Base-by-base conservation (phyloP, 1,140 invertebrate species). In the Chironomus striatipennis region DNA sequence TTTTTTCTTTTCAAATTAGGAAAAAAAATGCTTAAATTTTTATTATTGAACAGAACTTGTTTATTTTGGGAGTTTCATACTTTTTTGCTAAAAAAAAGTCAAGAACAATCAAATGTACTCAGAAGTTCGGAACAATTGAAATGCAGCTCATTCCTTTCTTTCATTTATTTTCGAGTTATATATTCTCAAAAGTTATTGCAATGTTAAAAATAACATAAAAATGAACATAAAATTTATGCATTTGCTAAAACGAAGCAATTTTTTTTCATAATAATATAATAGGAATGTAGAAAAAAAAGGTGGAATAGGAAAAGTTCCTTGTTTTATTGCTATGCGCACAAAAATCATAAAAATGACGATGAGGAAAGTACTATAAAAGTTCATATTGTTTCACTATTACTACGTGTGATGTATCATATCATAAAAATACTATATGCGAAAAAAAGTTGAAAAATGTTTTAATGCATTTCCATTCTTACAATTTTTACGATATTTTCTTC, bases 191-290 rank as follows among this genome's bases (percentile, higher is more conserved):
- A 34, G 24, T 34, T 34, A 34, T 34, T 34, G 24, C 24, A 57
- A 57, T 57, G 47, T n/a, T n/a, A 57, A 15, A 57, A 57, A n/a
- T 12, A 57, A n/a, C 47, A 57, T 57, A 57, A 57, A 57, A 57
- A n/a, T n/a, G 47, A 57, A 12, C 47, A 57, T 57, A 57, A 57
- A 57, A 57, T 57, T 57, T 57, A 57, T 57, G 47, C 47, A 57
- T 57, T 57, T 57, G 47, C 12, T n/a, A 57, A 57, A n/a, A 57
- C 47, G 47, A 57, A 34, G 47, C 47, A 57, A 57, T 57, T n/a
- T 57, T 47, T n/a, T 57, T n/a, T n/a, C 47, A n/a, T 57, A 57
- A 57, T 57, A 57, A n/a, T 57, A 57, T 57, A 57, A 57, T 57
- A 57, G 47, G n/a, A 57, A 57, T 34, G 24, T 34, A 34, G n/a